Percentiles rank a stretch among this genome's conserved stretches.
phyloP scores from a whole-genome alignment of 2,797 vertebrate species.

The Gastrophryne carolinensis region DNA sequence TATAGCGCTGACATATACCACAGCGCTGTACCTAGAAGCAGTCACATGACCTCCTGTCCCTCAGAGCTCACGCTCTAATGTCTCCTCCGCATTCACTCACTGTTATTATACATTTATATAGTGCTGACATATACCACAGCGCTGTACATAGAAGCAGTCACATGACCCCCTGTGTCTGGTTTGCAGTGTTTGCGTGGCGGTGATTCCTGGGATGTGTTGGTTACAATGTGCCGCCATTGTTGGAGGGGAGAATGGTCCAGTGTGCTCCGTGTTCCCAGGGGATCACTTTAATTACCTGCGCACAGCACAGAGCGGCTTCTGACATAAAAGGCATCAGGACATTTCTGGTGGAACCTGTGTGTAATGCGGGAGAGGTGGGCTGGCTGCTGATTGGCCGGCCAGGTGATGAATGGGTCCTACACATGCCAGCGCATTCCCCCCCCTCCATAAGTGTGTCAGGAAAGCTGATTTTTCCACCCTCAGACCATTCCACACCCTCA shows the following conservation, averaged over 20 bases:
- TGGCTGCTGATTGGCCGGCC: background rate
- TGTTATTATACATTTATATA: no score
- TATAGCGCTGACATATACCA: no score
- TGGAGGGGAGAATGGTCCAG: background rate
- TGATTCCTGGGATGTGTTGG: no score
- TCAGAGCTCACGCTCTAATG: no score
- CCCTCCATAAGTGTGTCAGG: background rate
- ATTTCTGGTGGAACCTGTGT: slow-evolving; percentile 28
- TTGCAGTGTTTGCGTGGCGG: no score
- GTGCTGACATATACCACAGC: no score
- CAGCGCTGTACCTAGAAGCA: no score
- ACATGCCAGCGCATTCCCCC: background rate
- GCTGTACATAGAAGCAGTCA: no score
- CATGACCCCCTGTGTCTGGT: no score
- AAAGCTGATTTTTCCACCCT: slow-evolving; percentile 24
- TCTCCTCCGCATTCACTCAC: no score
- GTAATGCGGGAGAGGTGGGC: background rate
- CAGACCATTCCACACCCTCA: slow-evolving; percentile 10
- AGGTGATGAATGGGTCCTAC: background rate
- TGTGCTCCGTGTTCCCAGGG: background rate
- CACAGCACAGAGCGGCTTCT: background rate
- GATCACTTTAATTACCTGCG: background rate
- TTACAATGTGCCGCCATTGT: background rate
- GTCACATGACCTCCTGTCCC: no score
- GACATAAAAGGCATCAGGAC: background rate